Percentiles rank a stretch among this genome's conserved stretches.
Conservation (phyloP, 2,113 vertebrate genomes). For the Cathartes aura region DNA sequence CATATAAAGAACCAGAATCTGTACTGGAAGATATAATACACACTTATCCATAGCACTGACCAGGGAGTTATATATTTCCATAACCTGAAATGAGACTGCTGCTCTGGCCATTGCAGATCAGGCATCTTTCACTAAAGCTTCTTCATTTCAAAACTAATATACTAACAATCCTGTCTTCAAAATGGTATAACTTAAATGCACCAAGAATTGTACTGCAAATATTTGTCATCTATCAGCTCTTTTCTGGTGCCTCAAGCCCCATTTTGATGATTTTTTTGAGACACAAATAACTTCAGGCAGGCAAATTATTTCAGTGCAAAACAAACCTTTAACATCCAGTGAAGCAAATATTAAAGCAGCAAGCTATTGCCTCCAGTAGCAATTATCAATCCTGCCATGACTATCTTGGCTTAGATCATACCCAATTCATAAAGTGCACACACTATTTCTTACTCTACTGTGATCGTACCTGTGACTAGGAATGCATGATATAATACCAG, state of each 20-base stretch:
- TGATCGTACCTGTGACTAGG: background rate
- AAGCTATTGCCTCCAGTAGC: conserved; percentile 36
- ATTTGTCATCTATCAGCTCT: background rate
- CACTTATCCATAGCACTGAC: background rate
- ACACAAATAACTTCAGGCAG: conserved; percentile 53
- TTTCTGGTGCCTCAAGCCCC: background rate
- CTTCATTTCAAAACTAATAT: background rate
- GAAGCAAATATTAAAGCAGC: conserved; percentile 21
- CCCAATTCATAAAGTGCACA: background rate
- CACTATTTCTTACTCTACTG: background rate
- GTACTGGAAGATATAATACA: background rate
- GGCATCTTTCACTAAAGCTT: background rate
- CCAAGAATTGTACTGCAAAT: background rate
- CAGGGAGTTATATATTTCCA: background rate
- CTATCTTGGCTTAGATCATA: background rate
- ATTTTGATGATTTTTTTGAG: background rate
- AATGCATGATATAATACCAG: background rate
- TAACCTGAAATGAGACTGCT: background rate
- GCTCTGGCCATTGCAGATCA: background rate
- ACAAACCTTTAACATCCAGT: conserved; percentile 28
- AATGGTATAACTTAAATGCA: background rate
- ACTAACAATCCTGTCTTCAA: background rate
- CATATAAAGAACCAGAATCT: background rate
- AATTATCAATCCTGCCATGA: conserved; percentile 33
- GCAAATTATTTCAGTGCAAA: conserved; percentile 30